phyloP scores from a whole-genome alignment of 1,140 invertebrate species.

The Euura lappo region DNA sequence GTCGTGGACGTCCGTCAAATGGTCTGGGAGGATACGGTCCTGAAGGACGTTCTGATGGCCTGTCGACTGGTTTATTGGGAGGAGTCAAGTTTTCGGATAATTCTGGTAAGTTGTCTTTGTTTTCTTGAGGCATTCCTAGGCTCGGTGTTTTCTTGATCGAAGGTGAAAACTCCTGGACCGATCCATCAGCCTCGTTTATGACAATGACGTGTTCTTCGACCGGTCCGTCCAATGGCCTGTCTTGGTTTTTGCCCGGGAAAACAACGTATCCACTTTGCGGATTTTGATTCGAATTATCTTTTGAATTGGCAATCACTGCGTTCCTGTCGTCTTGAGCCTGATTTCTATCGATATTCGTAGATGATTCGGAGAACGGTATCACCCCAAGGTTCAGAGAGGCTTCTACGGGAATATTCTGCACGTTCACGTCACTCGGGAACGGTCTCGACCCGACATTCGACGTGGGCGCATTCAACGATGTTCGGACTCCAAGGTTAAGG shows the following conservation, averaged over 20 bases:
- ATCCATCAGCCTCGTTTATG: slow-evolving; percentile 49
- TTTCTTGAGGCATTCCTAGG: slow-evolving; percentile 45
- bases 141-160: slow-evolving; percentile 19
- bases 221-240: slow-evolving; percentile 29
- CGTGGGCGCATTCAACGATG: background rate
- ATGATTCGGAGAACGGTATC: background rate
- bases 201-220: slow-evolving; percentile 51
- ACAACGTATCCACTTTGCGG: slow-evolving; percentile 19
- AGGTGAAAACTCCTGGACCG: slow-evolving; percentile 38
- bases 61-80: slow-evolving; percentile 35
- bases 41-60: slow-evolving; percentile 43
- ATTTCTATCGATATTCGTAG: background rate
- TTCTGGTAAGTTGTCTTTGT: slow-evolving; percentile 35
- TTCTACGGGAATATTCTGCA: background rate
- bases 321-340: background rate
- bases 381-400: background rate
- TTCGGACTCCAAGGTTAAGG: background rate
- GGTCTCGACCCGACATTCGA: background rate
- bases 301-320: slow-evolving; percentile 7
- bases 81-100: slow-evolving; percentile 51
- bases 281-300: background rate
- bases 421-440: background rate
- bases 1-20: slow-evolving; percentile 8
- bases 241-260: slow-evolving; percentile 15
- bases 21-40: slow-evolving; percentile 30